These are phyloP conservation scores for Meda fulgida DNA, from an alignment of 2,797 vertebrate species.

Conservation along the genomic window DNA sequence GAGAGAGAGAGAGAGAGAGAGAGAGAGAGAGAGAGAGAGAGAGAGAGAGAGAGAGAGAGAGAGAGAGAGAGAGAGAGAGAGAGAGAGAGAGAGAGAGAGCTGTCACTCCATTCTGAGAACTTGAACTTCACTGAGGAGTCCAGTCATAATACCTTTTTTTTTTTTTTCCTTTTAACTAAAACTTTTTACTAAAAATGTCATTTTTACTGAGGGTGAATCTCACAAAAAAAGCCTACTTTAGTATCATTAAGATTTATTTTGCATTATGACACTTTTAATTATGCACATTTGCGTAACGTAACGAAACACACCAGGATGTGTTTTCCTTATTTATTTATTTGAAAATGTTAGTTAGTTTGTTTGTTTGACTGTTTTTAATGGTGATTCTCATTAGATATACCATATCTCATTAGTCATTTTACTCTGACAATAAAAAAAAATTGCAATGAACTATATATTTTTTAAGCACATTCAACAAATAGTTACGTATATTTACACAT, in stretches of 20 bases:
- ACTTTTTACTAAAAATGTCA: neutral
- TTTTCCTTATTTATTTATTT: neutral
- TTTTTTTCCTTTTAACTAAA: neutral
- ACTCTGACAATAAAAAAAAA: neutral
- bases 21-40: conserved; percentile 18
- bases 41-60: conserved; percentile 43
- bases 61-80: conserved; percentile 42
- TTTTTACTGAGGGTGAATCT: neutral
- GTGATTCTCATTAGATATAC: neutral
- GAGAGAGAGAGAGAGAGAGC: conserved; percentile 18
- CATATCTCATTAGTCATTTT: neutral
- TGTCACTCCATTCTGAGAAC: conserved; percentile 17
- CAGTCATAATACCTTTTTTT: neutral
- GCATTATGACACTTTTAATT: neutral
- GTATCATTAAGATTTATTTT: neutral
- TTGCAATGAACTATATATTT: neutral
- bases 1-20: conserved; percentile 46
- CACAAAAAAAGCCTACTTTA: neutral
- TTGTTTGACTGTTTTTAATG: neutral
- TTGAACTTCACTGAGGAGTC: conserved; percentile 14
- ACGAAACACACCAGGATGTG: neutral
- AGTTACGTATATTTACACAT: neutral
- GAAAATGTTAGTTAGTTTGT: neutral
- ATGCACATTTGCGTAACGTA: neutral
- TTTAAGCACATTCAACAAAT: neutral